Evolutionary conservation across 2,888 invertebrate species (phyloP), one percentile per base, ranked within the genome.

Genomic region (Metalampra italica): DNA sequence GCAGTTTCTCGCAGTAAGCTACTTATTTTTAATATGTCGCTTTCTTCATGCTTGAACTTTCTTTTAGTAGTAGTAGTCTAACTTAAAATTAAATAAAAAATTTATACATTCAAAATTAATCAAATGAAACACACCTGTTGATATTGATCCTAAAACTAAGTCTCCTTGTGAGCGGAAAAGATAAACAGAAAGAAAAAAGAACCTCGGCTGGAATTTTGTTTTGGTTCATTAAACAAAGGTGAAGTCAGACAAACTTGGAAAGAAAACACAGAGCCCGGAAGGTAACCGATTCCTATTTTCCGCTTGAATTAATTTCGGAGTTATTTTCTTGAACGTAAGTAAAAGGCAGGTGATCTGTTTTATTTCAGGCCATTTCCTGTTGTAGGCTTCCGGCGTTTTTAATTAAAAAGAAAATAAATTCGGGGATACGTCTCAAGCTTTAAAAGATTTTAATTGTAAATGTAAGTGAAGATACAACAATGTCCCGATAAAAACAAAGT

Each of bases 181-280:
- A 32, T 32, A 46, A 46, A 46, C 30, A 46, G 11, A 46, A 15
- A 46, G 15, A 41, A 9, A 46, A 39, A 40, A 40, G 32, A 38
- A 29, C 40, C 41, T 36, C 41, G 32, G n/a, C 13, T n/a, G 29
- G 45, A 45, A 37, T 47, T 47, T 36, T 42, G 42, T 47, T 22
- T 42, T 42, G 74, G 69, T 75, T 75, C 75, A 75, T 75, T 77
- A 61, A 66, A 68, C 68, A 74, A 67, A 71, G 66, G 65, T 69
- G 54, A 57, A 60, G 52, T 48, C 49, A 51, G 54, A 56, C 51
- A 57, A 63, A 55, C 53, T 62, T 55, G 50, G 56, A 55, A 64
- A 67, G 65, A 62, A 68, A 74, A 68, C 64, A 70, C 63, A 60
- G 59, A 56, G 55, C 56, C 55, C 53, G 60, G 54, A 53, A 60